A percentile compares a stretch with the other conserved stretches of the same genome.
Evolutionary conservation across 2,888 invertebrate genomes (phyloP).

Genomic region (Volucella inflata): DNA sequence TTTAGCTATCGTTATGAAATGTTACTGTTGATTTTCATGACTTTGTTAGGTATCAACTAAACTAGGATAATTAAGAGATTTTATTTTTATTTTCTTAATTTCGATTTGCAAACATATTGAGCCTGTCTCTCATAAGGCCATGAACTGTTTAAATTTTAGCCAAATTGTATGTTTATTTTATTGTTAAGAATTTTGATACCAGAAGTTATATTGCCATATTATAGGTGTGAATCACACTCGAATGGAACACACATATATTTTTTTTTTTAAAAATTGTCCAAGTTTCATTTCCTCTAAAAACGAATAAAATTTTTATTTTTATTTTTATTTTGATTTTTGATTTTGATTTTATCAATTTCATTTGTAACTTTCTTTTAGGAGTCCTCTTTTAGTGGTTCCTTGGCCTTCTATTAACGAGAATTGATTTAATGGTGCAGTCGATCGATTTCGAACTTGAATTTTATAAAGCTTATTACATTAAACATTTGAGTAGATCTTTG

Average conservation of each 20-base stretch:
- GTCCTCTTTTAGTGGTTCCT: no score
- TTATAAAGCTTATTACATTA: no score
- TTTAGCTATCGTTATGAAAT: slow-evolving; percentile 53
- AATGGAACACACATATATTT: neutral
- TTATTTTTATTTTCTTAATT: slow-evolving; percentile 28
- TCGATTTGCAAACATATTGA: no score
- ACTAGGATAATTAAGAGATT: slow-evolving; percentile 28
- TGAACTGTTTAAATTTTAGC: slow-evolving; percentile 61
- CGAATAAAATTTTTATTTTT: slow-evolving; percentile 7
- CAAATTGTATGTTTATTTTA: slow-evolving; percentile 47
- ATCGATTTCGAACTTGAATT: no score
- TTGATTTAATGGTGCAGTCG: no score
- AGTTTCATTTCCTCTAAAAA: neutral
- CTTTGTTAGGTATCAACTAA: slow-evolving; percentile 38
- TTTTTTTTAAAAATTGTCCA: neutral
- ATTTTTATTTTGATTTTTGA: neutral
- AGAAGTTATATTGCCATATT: slow-evolving; percentile 35
- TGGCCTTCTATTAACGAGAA: no score
- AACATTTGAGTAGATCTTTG: no score
- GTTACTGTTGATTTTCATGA: slow-evolving; percentile 56
- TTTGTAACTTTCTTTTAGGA: no score
- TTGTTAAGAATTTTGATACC: slow-evolving; percentile 46
- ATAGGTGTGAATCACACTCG: neutral
- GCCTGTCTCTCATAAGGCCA: slow-evolving; percentile 28
- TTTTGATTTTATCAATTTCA: neutral